Base-by-base conservation (phyloP, 2,888 invertebrate genomes). In the Deilephila elpenor region DNA sequence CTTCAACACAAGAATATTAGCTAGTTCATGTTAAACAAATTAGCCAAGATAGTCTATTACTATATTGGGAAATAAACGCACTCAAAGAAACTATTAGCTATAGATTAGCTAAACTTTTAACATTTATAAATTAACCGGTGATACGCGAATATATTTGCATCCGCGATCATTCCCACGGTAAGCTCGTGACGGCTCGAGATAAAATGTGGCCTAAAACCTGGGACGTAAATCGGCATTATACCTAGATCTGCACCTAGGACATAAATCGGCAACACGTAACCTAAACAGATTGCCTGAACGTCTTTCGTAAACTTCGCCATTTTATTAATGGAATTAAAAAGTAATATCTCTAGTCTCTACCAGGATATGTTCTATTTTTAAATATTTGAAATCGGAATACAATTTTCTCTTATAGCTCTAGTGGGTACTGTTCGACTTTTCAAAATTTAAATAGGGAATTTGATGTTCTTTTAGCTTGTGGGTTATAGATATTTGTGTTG, bases 41-140 rank as follows among this genome's bases (percentile, higher is more conserved):
- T 17, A 56, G n/a, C 56, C 56, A 56, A 19, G 56, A 17, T 17
- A n/a, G n/a, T 14, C 17, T 5, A 56, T 56, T 19, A n/a, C 56
- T 19, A 56, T 5, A n/a, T n/a, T n/a, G 17, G 56, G 56, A n/a
- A 56, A 56, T n/a, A 56, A n/a, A 56, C 56, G n/a, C n/a, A 56
- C 56, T 17, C 1, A 4, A 14, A n/a, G n/a, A 6, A 56, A 6
- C 56, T 56, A 56, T 56, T 44, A 44, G 44, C 5, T 56, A 14
- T 4, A 17, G 60, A 60, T 17, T 29, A 17, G 17, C 14, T 60
- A 29, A 60, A 60, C 60, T 60, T 60, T 60, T 60, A 62, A 67
- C 67, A 32, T 64, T 64, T 73, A 59, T 73, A 73, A 72, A 72
- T 62, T 72, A 72, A 62, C 72, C 44, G 61, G 32, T 72, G 61